Evolutionary conservation across 2,113 vertebrate species (phyloP).

Genomic region (Scalopus aquaticus): DNA sequence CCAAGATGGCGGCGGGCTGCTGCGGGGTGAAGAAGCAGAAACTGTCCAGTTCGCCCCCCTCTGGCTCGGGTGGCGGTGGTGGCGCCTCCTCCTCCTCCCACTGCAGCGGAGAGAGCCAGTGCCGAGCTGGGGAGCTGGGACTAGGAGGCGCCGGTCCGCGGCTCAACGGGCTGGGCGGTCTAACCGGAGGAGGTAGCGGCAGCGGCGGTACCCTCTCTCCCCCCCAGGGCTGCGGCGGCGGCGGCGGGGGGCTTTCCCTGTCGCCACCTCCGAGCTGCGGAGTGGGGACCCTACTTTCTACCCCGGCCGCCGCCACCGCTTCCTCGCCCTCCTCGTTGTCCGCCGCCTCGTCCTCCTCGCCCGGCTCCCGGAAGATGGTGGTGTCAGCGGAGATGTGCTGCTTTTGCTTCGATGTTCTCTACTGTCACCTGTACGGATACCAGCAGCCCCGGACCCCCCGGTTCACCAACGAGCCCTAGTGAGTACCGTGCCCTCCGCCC

Average conservation of each 20-base stretch:
- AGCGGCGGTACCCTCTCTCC: constrained; percentile 80
- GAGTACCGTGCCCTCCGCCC: constrained; percentile 85
- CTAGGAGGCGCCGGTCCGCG: constrained; percentile 85
- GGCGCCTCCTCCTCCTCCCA: constrained; percentile 82
- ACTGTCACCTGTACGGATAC: constrained; percentile 98
- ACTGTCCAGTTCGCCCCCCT: constrained; percentile 98
- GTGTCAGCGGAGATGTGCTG: constrained; percentile 99
- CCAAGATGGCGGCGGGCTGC: constrained; percentile 99
- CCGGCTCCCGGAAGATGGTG: constrained; percentile 95
- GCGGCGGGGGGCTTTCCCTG: constrained; percentile 74
- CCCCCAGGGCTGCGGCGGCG: constrained; percentile 77
- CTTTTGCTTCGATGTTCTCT: constrained; percentile 99
- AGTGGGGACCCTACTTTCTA: constrained; percentile 78
- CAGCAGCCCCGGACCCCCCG: constrained; percentile 97
- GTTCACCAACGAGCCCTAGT: constrained; percentile 99
- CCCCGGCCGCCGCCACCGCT: constrained; percentile 86
- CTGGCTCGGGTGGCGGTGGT: constrained; percentile 88
- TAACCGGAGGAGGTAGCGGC: constrained; percentile 87
- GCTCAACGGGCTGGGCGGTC: constrained; percentile 89
- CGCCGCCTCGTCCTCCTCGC: constrained; percentile 83
- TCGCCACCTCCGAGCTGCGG: constrained; percentile 79
- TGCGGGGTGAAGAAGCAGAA: constrained; percentile 99
- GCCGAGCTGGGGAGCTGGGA: constrained; percentile 87
- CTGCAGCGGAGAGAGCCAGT: constrained; percentile 91
- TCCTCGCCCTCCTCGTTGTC: constrained; percentile 85